phyloP scores from a whole-genome alignment of 1,140 invertebrate species.

The Sycophaga agraensis region DNA sequence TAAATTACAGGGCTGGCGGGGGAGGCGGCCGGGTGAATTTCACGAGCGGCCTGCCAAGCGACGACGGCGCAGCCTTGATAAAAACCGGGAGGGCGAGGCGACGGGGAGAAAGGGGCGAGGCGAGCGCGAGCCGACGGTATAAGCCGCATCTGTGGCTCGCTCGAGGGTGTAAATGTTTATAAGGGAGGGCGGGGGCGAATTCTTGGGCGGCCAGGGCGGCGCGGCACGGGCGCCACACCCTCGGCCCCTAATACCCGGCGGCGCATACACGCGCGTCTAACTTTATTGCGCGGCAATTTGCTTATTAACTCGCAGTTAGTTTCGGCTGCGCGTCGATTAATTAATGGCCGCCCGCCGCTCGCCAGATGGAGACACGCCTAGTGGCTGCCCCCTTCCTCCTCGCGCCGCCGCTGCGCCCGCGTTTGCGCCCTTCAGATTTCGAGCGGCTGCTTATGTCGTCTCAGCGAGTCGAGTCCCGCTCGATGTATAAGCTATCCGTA shows the following conservation, averaged over 20 bases:
- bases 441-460: too few species aligned
- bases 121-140: slow-evolving; percentile 9
- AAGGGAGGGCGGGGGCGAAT: slow-evolving; percentile 18
- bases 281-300: slow-evolving; percentile 54
- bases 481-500: too few species aligned
- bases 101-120: background rate
- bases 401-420: too few species aligned
- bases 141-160: slow-evolving; percentile 48
- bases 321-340: slow-evolving; percentile 49
- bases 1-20: slow-evolving; percentile 45
- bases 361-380: slow-evolving; percentile 52
- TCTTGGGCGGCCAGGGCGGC: too few species aligned
- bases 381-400: slow-evolving; percentile 18
- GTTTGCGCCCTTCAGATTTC: too few species aligned
- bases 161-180: slow-evolving; percentile 44
- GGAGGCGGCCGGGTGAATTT: slow-evolving; percentile 27
- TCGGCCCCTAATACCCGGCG: too few species aligned
- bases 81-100: slow-evolving; percentile 1
- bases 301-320: slow-evolving; percentile 55
- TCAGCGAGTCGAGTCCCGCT: too few species aligned
- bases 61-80: slow-evolving; percentile 15
- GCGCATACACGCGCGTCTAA: slow-evolving; percentile 13
- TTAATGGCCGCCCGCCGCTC: slow-evolving; percentile 44
- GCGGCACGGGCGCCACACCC: too few species aligned
- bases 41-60: background rate